Evolutionary conservation across 2,797 vertebrate genomes (phyloP).

Genomic region (Myripristis jacobus): DNA sequence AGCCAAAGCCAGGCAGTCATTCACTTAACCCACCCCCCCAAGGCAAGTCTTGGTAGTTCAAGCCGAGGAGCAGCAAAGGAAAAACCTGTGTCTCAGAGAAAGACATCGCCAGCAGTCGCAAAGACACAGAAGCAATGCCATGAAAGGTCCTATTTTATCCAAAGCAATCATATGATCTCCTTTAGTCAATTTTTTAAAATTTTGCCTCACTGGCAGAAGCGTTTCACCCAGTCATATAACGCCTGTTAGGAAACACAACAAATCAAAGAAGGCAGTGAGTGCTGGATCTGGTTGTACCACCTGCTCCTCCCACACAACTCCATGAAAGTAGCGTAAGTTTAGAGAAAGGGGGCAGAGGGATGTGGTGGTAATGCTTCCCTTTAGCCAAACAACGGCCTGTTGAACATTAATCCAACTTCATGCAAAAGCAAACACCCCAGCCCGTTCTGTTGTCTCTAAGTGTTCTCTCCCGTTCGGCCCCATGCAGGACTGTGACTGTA

Average conservation of each 20-base stretch:
- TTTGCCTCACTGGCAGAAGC: slow-evolving; percentile 25
- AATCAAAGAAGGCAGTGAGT: slow-evolving; percentile 37
- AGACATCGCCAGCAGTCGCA: slow-evolving; percentile 48
- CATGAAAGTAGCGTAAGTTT: slow-evolving; percentile 17
- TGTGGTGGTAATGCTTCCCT: slow-evolving; percentile 40
- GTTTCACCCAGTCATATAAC: slow-evolving; percentile 35
- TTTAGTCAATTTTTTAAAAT: slow-evolving; percentile 56
- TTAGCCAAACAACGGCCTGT: slow-evolving; percentile 75
- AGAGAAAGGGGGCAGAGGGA: slow-evolving; percentile 31
- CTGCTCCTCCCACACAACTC: slow-evolving; percentile 44
- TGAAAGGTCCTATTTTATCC: slow-evolving; percentile 42
- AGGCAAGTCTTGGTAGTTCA: slow-evolving; percentile 24
- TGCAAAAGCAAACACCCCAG: slow-evolving; percentile 74
- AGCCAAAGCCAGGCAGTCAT: slow-evolving; percentile 46
- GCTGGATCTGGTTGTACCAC: slow-evolving; percentile 50
- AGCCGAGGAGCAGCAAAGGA: slow-evolving; percentile 25
- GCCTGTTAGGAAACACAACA: slow-evolving; percentile 31
- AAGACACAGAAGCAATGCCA: slow-evolving; percentile 49
- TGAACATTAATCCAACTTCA: slow-evolving; percentile 76
- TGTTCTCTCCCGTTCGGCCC: slow-evolving; percentile 55
- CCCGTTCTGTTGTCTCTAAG: slow-evolving; percentile 59
- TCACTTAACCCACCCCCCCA: slow-evolving; percentile 27
- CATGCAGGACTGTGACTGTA: slow-evolving; percentile 56
- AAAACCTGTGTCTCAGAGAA: slow-evolving; percentile 50
- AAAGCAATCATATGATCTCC: slow-evolving; percentile 56